Evolutionary conservation across 1,140 invertebrate genomes (phyloP).

Genomic region (Neocloeon triangulifer): DNA sequence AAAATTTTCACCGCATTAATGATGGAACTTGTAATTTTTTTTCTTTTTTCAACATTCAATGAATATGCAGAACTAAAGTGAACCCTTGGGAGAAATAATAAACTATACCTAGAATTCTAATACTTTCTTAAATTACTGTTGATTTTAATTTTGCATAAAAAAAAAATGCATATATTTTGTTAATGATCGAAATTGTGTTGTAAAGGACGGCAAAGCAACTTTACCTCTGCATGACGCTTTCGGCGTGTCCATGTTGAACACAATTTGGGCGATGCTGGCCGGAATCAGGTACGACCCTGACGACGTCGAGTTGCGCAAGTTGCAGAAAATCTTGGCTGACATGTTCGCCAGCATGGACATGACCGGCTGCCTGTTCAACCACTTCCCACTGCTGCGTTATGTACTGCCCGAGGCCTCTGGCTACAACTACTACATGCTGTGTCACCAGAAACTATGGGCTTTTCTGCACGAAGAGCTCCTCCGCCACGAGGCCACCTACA

Average conservation of each 20-base stretch:
- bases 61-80: too few relatives aligned
- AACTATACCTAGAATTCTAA: too few relatives aligned
- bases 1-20: constrained; percentile 7
- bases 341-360: constrained; percentile 39
- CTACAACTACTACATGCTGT: constrained; percentile 23
- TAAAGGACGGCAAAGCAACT: constrained; percentile 7
- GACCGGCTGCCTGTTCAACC: constrained; percentile 38
- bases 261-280: constrained; percentile 45
- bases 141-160: constrained; percentile 8
- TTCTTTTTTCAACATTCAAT: too few relatives aligned
- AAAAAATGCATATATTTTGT: constrained; percentile 6
- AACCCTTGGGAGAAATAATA: too few relatives aligned
- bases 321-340: constrained; percentile 43
- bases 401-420: constrained; percentile 30
- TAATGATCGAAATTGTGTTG: constrained; percentile 5
- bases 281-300: constrained; percentile 37
- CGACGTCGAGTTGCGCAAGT: constrained; percentile 35
- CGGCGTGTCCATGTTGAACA: constrained; percentile 37
- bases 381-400: constrained; percentile 35
- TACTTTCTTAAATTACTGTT: too few relatives aligned
- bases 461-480: constrained; percentile 39
- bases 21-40: constrained; percentile 8
- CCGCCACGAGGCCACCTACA: constrained; percentile 44
- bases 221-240: constrained; percentile 17
- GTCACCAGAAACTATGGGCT: constrained; percentile 17